Percentiles rank a stretch among this genome's conserved stretches.
These are phyloP conservation scores for Andricus quercusramuli DNA, from an alignment of 2,888 invertebrate genomes.

Conservation along the genomic window DNA sequence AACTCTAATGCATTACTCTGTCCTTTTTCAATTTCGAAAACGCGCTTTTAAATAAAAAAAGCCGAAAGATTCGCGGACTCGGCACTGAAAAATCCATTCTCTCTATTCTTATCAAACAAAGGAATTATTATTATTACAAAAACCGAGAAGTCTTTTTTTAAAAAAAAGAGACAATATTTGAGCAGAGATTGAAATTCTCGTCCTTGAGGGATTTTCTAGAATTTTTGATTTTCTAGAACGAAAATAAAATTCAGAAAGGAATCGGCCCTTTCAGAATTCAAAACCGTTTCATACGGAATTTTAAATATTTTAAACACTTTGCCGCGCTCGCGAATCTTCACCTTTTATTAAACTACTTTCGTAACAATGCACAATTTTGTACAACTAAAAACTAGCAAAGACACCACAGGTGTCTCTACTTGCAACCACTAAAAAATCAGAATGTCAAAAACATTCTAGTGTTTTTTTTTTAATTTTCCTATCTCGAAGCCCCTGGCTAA, in stretches of 20 bases:
- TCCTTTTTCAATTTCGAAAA: conserved; percentile 52
- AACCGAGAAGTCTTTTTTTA: background rate
- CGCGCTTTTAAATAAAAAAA: conserved; percentile 21
- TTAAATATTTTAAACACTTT: background rate
- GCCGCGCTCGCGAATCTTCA: conserved; percentile 42
- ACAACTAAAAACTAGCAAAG: conserved; percentile 67
- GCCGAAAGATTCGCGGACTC: conserved; percentile 18
- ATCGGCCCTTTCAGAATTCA: background rate
- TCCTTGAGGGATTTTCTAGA: conserved; percentile 44
- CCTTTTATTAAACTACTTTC: conserved; percentile 63
- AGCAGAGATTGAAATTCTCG: background rate
- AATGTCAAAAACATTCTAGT: conserved; percentile 45
- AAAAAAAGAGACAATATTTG: background rate
- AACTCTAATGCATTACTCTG: conserved; percentile 53
- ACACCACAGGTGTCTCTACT: conserved; percentile 63
- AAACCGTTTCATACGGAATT: conserved; percentile 44
- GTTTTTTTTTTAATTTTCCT: conserved; percentile 54
- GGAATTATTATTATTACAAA: background rate
- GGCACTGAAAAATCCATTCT: conserved; percentile 7
- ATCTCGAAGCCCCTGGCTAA: conserved; percentile 47
- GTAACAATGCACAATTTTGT: conserved; percentile 69
- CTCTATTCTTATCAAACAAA: background rate
- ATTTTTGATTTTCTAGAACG: conserved; percentile 63
- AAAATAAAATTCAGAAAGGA: conserved; percentile 37
- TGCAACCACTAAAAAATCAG: conserved; percentile 53